A percentile compares a stretch with the other conserved stretches of the same genome.
These are phyloP conservation scores for Dasypus novemcinctus DNA, from an alignment of 2,113 vertebrate genomes.

Conservation along the genomic window DNA sequence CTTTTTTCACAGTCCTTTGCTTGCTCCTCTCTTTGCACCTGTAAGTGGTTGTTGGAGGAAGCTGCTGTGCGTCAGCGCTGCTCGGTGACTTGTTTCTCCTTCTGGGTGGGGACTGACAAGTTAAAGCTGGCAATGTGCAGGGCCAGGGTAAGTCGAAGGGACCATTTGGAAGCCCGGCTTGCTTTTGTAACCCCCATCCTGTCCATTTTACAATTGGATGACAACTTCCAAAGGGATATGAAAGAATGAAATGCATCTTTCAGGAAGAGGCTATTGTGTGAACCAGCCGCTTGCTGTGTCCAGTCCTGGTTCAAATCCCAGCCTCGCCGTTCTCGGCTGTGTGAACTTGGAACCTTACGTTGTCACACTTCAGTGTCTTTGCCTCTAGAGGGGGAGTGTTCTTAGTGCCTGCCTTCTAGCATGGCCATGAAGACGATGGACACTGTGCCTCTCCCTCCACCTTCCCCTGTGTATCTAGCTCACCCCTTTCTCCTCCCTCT, in stretches of 20 bases:
- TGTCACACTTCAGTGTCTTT: background rate
- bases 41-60: background rate
- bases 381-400: background rate
- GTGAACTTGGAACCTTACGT: background rate
- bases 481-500: background rate
- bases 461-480: background rate
- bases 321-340: background rate
- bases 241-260: background rate
- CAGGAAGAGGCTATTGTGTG: background rate
- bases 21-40: background rate
- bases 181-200: background rate
- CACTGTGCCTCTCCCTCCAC: rapidly evolving
- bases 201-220: background rate
- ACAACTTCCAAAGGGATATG: background rate
- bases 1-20: background rate
- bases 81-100: background rate
- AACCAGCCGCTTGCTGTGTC: background rate
- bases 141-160: background rate
- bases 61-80: background rate
- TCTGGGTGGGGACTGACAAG: background rate
- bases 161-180: background rate
- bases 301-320: background rate
- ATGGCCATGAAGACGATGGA: background rate
- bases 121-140: background rate
- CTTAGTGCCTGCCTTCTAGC: background rate